phyloP scores from a whole-genome alignment of 2,113 vertebrate species.

The Halichoerus grypus region DNA sequence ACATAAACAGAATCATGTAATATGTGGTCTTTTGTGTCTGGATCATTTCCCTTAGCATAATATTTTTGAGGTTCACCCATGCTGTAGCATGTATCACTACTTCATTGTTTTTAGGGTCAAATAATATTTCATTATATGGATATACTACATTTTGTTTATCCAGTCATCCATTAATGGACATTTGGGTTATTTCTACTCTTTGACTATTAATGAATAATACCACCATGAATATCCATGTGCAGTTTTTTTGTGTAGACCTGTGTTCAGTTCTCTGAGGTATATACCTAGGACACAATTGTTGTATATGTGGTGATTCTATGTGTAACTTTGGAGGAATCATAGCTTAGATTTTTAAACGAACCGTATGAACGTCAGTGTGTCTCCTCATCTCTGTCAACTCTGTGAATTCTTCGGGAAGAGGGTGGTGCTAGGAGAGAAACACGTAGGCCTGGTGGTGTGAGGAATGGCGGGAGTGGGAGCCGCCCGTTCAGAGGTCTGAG shows the following conservation, averaged over 20 bases:
- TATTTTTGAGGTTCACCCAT: neutral
- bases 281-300: neutral
- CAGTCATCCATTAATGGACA: neutral
- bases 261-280: neutral
- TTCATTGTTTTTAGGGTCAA: slow-evolving; percentile 10
- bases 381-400: neutral
- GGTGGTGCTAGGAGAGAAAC: neutral
- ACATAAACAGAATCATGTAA: neutral
- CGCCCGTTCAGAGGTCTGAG: neutral
- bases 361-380: neutral
- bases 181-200: neutral
- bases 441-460: neutral
- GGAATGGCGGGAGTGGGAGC: neutral
- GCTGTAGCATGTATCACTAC: neutral
- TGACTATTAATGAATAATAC: neutral
- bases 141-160: neutral
- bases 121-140: neutral
- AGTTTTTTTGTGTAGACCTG: neutral
- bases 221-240: neutral
- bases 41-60: neutral
- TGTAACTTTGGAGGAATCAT: slow-evolving; percentile 10
- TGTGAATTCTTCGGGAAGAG: neutral
- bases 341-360: neutral
- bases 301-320: neutral
- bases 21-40: neutral